Evolutionary conservation across 2,888 invertebrate genomes (phyloP).

Genomic region (Dryococelus australis): DNA sequence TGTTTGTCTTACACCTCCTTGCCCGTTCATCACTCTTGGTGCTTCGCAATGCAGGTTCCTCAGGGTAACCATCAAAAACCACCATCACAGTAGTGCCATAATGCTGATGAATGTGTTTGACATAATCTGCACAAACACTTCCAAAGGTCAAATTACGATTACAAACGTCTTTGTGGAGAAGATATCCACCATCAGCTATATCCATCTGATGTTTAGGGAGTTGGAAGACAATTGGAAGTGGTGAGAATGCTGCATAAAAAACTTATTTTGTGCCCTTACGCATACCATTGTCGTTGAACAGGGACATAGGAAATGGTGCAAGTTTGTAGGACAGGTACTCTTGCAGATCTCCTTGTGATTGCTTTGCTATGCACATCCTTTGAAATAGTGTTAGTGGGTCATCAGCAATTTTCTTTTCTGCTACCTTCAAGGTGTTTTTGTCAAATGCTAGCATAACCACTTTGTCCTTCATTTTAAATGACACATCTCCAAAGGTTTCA

Average conservation of each 20-base stretch:
- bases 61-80: constrained; percentile 4
- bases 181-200: neutral
- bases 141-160: neutral
- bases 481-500: neutral
- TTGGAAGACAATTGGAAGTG: too few species aligned
- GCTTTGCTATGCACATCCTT: constrained; percentile 17
- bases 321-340: too few species aligned
- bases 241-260: neutral
- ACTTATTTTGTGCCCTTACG: neutral
- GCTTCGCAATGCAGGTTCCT: neutral
- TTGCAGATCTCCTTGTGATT: neutral
- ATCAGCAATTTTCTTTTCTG: neutral
- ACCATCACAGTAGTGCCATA: neutral
- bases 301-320: too few species aligned
- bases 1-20: neutral
- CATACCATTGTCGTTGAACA: neutral
- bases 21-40: neutral
- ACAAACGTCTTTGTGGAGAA: constrained; percentile 6
- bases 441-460: neutral
- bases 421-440: neutral
- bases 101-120: neutral
- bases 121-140: neutral
- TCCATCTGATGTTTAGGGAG: too few species aligned
- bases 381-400: neutral
- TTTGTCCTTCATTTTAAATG: neutral